Conservation (phyloP, 2,888 invertebrate species). For the Abscondita cerata region DNA sequence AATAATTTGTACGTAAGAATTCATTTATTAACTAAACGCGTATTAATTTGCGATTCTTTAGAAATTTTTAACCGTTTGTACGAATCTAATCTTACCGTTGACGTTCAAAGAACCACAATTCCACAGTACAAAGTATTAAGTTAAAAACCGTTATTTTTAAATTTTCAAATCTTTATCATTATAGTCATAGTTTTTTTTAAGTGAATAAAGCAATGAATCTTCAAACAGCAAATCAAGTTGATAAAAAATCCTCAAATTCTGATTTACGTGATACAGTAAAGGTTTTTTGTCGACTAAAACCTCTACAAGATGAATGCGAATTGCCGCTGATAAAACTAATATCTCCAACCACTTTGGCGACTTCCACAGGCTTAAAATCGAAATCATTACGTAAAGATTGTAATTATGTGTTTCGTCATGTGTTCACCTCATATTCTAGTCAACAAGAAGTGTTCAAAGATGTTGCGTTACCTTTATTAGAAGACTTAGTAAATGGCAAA, state of each 20-base stretch:
- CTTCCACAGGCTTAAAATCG: constrained; percentile 66
- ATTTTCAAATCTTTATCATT: background rate
- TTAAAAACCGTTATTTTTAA: constrained; percentile 62
- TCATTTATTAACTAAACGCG: too few relatives aligned
- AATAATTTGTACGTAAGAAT: too few relatives aligned
- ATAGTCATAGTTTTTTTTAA: constrained; percentile 83
- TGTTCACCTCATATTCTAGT: constrained; percentile 79
- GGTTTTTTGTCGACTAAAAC: constrained; percentile 88
- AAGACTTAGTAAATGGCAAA: constrained; percentile 85
- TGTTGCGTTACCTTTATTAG: constrained; percentile 85
- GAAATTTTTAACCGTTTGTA: too few relatives aligned
- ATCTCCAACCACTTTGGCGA: constrained; percentile 70
- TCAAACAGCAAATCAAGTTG: too few relatives aligned
- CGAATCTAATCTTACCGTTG: too few relatives aligned
- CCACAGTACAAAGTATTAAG: too few relatives aligned
- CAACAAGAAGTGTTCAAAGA: constrained; percentile 88
- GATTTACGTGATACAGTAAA: constrained; percentile 67
- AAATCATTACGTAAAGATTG: constrained; percentile 67
- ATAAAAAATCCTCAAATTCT: constrained; percentile 50
- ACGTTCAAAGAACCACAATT: too few relatives aligned
- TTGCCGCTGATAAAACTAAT: constrained; percentile 68
- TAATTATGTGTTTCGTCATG: constrained; percentile 80
- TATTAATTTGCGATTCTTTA: too few relatives aligned
- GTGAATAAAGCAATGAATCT: constrained; percentile 84
- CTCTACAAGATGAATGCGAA: constrained; percentile 75